Evolutionary conservation across 2,888 invertebrate genomes (phyloP).

Genomic region (Podotricha telesiphe): DNA sequence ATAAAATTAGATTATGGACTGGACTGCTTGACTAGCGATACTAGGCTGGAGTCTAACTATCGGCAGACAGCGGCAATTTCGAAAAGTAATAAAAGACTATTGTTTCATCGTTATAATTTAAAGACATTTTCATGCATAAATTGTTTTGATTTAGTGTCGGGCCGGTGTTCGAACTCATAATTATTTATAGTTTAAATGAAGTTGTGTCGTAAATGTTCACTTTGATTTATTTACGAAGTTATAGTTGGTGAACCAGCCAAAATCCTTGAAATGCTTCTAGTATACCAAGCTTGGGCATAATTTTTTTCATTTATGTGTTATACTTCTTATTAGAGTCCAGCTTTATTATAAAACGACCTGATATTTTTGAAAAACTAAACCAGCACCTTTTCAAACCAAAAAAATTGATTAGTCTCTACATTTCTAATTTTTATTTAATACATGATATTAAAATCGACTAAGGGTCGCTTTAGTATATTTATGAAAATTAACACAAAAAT

Average conservation of each 20-base stretch:
- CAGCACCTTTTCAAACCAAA: no score
- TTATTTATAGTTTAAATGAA: conserved; percentile 75
- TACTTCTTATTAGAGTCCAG: not conserved
- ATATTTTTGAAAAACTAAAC: no score
- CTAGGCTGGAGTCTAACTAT: conserved; percentile 32
- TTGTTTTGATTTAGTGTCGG: conserved; percentile 65
- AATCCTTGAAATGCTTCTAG: conserved; percentile 32
- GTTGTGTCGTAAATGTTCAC: conserved; percentile 65
- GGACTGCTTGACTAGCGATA: no score
- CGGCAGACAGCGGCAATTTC: conserved; percentile 48
- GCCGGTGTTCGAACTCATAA: conserved; percentile 57
- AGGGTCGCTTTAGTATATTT: no score
- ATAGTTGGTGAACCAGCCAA: conserved; percentile 34
- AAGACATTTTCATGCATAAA: conserved; percentile 62
- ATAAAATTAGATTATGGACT: no score
- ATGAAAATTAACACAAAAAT: no score
- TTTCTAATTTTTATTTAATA: no score
- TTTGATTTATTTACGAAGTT: conserved; percentile 64
- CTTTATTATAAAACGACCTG: no score
- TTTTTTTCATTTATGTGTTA: conserved; percentile 6
- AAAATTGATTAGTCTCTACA: no score
- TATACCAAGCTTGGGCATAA: conserved; percentile 21
- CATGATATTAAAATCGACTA: no score
- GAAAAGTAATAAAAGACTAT: conserved; percentile 50
- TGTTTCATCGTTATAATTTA: conserved; percentile 56